phyloP scores from a whole-genome alignment of 2,888 invertebrate genomes.

The Cantharis lateralis region DNA sequence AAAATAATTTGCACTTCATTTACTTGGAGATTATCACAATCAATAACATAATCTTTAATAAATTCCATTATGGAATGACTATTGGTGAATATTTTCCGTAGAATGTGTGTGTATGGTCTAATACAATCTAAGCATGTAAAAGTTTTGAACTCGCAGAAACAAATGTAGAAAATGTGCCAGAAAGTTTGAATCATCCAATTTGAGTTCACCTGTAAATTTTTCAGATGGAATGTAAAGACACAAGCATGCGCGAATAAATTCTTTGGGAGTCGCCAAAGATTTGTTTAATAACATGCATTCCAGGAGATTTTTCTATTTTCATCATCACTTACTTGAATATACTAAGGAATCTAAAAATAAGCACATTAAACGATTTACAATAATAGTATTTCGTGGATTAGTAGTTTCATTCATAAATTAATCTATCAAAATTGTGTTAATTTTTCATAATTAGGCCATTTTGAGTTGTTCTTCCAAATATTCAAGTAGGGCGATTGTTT shows the following conservation, averaged over 20 bases:
- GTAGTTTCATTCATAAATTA: slow-evolving; percentile 25
- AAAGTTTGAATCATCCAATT: slow-evolving; percentile 46
- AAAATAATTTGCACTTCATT: slow-evolving; percentile 45
- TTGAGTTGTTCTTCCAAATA: not conserved
- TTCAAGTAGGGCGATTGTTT: not conserved
- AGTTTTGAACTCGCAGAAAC: slow-evolving; percentile 29
- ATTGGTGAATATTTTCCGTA: not conserved
- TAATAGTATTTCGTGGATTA: slow-evolving; percentile 11
- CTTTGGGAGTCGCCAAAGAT: slow-evolving; percentile 40
- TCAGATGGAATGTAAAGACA: slow-evolving; percentile 40
- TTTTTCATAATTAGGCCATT: not conserved
- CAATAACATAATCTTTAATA: slow-evolving; percentile 11
- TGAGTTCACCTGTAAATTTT: slow-evolving; percentile 48
- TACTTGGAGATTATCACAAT: slow-evolving; percentile 32
- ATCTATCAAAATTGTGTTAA: not conserved
- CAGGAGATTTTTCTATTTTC: slow-evolving; percentile 37
- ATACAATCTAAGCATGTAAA: slow-evolving; percentile 21
- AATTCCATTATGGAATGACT: slow-evolving; percentile 9
- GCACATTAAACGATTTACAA: slow-evolving; percentile 22
- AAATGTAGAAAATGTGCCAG: slow-evolving; percentile 34
- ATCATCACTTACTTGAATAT: slow-evolving; percentile 16
- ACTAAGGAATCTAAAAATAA: slow-evolving; percentile 21
- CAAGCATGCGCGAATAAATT: slow-evolving; percentile 44
- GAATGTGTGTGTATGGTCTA: not conserved
- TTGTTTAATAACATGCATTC: slow-evolving; percentile 47